phyloP scores from a whole-genome alignment of 2,888 invertebrate species.

The Coecobrya sp. region DNA sequence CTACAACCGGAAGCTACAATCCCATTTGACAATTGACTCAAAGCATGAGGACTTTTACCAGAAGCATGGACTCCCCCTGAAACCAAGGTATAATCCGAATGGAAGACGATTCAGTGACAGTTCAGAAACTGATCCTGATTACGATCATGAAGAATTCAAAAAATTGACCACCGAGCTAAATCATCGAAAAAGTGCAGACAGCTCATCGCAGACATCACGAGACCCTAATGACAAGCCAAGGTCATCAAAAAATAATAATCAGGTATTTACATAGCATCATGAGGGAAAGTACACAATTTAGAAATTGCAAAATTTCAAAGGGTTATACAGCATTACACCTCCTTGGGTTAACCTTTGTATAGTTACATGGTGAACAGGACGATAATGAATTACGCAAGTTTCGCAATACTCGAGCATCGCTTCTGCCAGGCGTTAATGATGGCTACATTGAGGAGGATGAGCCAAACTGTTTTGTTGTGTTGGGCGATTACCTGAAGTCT shows the following conservation, averaged over 20 bases:
- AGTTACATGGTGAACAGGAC: background rate
- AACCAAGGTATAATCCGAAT: constrained; percentile 43
- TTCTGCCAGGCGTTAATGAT: too few species aligned
- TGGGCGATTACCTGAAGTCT: too few species aligned
- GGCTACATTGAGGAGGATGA: too few species aligned
- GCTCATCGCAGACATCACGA: background rate
- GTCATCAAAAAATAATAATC: background rate
- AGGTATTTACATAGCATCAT: background rate
- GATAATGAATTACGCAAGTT: too few species aligned
- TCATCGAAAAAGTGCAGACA: background rate
- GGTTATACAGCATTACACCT: too few species aligned
- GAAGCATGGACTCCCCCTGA: constrained; percentile 37
- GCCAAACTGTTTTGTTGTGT: too few species aligned
- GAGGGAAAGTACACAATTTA: background rate
- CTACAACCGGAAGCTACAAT: constrained; percentile 46
- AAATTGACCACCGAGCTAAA: background rate
- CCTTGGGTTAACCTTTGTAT: too few species aligned
- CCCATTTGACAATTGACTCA: constrained; percentile 45
- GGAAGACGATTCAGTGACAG: constrained; percentile 53
- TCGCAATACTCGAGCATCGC: background rate
- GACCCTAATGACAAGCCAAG: background rate
- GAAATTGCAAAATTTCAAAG: background rate
- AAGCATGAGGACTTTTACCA: constrained; percentile 48
- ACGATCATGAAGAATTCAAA: constrained; percentile 10
- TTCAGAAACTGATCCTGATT: constrained; percentile 53